These are phyloP conservation scores for Platycercus adscitus DNA, from an alignment of 2,113 vertebrate species.

Conservation along the genomic window DNA sequence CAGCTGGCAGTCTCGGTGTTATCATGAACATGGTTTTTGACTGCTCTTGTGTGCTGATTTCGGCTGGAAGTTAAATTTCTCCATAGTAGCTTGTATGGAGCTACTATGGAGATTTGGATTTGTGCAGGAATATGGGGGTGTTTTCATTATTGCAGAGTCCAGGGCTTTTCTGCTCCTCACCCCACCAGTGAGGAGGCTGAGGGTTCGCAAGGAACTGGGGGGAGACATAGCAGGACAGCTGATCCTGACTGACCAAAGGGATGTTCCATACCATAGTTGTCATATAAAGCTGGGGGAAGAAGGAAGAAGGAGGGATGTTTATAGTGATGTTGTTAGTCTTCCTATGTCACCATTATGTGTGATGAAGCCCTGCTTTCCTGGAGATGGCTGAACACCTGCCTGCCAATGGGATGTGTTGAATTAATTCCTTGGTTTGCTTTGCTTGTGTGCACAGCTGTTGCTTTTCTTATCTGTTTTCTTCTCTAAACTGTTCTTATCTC, in stretches of 20 bases:
- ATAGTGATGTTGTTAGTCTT: background rate
- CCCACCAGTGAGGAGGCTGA: background rate
- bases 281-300: background rate
- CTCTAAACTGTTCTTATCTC: background rate
- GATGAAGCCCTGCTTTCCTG: background rate
- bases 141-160: background rate
- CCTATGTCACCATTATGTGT: background rate
- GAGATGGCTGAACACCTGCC: background rate
- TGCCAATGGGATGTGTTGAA: background rate
- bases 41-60: background rate
- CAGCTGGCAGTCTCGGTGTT: accelerated
- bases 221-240: background rate
- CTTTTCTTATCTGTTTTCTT: background rate
- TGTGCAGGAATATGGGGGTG: background rate
- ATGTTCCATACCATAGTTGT: background rate
- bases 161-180: background rate
- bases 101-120: background rate
- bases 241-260: background rate
- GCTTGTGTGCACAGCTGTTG: background rate
- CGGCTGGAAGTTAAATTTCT: background rate
- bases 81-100: background rate
- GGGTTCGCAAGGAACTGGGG: background rate
- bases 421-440: background rate
- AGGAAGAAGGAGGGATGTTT: background rate
- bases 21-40: background rate